Base-by-base conservation (phyloP, 2,113 vertebrate genomes). In the Apistogramma diplotaenia region DNA sequence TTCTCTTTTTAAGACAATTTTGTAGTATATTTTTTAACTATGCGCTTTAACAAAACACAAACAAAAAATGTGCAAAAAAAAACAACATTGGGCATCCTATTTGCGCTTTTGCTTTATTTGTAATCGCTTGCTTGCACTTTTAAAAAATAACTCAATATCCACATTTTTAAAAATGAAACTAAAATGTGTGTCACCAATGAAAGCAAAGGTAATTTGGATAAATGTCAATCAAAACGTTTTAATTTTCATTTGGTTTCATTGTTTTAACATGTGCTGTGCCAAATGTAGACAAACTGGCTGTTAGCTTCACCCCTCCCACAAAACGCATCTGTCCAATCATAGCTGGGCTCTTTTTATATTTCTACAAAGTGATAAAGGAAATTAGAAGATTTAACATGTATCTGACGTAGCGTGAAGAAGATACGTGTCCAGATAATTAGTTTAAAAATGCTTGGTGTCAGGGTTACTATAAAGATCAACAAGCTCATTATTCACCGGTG, bases 1-100 rank as follows among this genome's bases (percentile, higher is more conserved):
- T 85, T 85, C 79, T 89, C 37, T 88, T 87, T 91, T 88, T 78
- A 87, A 82, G 57, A 85, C 82, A 75, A 21, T 86, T 90, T 89
- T 93, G 37, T 90, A 91, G 91, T 90, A 87, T 72, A 90, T 94
- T 93, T 93, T 91, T 89, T 84, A 93, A 87, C 84, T 92, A 61
- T 76, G 84, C 76, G 86, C 83, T 89, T 78, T 57, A 77, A 90
- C 33, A 56, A 79, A 51, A 43, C 72, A 62, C 49, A 74, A 2
- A 35, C 15, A 73, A 70, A 59, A 56, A 55, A 57, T 56, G 23
- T 58, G 23, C 82, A 57, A 62, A 72, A 43, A 21, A 43, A 70
- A 29, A 27, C 13, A 46, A 61, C 31, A 77, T 15, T 80, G 59
- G 65, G 58, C 31, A 58, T 53, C 35, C 55, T 57, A 72, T 76